These are phyloP conservation scores for Pedionomus torquatus DNA, from an alignment of 2,113 vertebrate species.

Conservation along the genomic window DNA sequence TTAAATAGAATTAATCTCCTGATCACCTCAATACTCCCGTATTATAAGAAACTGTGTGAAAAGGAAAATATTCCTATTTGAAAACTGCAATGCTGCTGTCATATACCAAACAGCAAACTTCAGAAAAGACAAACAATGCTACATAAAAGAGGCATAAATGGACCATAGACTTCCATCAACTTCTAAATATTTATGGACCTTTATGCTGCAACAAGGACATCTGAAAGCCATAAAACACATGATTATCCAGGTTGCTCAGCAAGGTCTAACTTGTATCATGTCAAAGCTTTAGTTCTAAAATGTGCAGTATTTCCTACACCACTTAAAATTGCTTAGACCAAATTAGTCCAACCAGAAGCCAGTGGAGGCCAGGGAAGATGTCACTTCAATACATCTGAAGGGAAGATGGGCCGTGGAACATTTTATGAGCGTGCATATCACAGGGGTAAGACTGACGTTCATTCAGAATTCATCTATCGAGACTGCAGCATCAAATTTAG, in stretches of 20 bases:
- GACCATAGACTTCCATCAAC: not conserved
- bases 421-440: not conserved
- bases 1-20: slow-evolving; percentile 43
- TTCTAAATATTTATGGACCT: slow-evolving; percentile 66
- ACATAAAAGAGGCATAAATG: slow-evolving; percentile 35
- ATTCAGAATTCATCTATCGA: not conserved
- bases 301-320: not conserved
- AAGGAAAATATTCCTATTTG: not conserved
- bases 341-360: slow-evolving; percentile 21
- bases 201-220: slow-evolving; percentile 1
- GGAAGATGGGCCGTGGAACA: not conserved
- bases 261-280: slow-evolving; percentile 15
- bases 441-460: not conserved
- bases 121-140: slow-evolving; percentile 18
- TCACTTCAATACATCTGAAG: slow-evolving; percentile 10
- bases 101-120: not conserved
- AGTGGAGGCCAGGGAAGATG: not conserved
- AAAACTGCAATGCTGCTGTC: not conserved
- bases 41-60: not conserved
- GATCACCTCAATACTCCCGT: not conserved
- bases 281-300: slow-evolving; percentile 32
- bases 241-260: slow-evolving; percentile 40
- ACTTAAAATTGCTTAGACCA: not conserved
- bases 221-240: slow-evolving; percentile 40
- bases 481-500: not conserved